A percentile compares a stretch with the other conserved stretches of the same genome.
phyloP scores from a whole-genome alignment of 2,797 vertebrate genomes.

The Manis crassicaudata region DNA sequence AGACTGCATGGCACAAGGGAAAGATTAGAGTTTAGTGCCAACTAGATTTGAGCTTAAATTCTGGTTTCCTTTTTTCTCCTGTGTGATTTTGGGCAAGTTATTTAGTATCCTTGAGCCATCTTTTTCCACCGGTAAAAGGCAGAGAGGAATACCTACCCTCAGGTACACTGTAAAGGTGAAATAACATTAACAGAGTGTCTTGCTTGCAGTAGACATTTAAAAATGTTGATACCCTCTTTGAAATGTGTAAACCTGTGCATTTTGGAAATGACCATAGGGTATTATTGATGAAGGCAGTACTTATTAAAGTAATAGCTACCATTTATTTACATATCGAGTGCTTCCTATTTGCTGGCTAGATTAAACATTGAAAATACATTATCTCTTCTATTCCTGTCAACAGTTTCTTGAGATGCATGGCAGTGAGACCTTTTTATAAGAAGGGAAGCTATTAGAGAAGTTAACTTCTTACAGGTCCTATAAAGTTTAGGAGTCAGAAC shows the following conservation, averaged over 20 bases:
- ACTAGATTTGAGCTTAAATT: background rate
- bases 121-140: background rate
- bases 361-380: background rate
- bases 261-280: background rate
- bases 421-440: background rate
- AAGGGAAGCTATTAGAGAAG: background rate
- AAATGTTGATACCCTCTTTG: background rate
- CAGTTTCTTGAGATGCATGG: background rate
- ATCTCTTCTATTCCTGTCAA: background rate
- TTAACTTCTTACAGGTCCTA: background rate
- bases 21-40: slow-evolving; percentile 16
- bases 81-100: background rate
- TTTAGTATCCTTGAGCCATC: background rate
- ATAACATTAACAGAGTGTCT: background rate
- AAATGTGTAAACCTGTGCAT: background rate
- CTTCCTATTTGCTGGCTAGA: background rate
- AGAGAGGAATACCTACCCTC: background rate
- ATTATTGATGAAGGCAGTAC: background rate
- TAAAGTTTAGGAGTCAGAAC: background rate
- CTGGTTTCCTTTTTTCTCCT: background rate
- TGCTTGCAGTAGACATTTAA: background rate
- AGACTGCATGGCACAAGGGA: background rate
- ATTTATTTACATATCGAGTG: background rate
- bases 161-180: background rate
- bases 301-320: background rate